Base-by-base conservation (phyloP, 2,888 invertebrate species). In the Dermolepida albohirtum region DNA sequence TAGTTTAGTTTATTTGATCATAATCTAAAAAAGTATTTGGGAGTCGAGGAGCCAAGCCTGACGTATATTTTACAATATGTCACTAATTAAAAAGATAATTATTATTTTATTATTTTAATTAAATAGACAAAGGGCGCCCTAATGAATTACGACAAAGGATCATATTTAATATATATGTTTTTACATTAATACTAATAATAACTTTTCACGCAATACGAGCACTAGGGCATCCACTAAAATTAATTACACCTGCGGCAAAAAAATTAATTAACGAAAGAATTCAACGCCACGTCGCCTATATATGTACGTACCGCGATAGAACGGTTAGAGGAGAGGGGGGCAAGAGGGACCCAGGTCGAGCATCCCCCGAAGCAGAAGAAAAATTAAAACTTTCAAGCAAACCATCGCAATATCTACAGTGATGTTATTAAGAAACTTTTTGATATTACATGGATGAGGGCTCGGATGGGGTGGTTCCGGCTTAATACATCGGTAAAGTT, bases 401-500 rank as follows among this genome's bases (percentile, higher is more conserved):
- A 47, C 51, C 64, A 52, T 52, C 64, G 65, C 65, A 65, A 65
- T 65, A 65, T 65, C 65, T 65, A 47, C 59, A 66, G 66, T 62
- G 59, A 59, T 59, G 66, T 78, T 79, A 80, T 79, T 78, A 78
- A 75, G 77, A 79, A 80, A 79, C 77, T 80, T 62, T 62, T 80
- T 77, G 77, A 79, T 79, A 80, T 79, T 79, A 78, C 75, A 75
- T 78, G 74, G 73, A 74, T 73, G 74, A 11, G 34, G 11, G 16
- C 14, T 47, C 34, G 34, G 14, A 14, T 40, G 43, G 12, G 41
- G 43, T 57, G 34, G 63, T 47, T 39, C 63, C 70, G 43, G 52
- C 74, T 76, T 79, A 78, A 80, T 77, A 78, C 79, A 79, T 80
- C 78, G 80, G 79, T 73, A 79, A 80, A 80, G 79, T 80, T 80